phyloP scores from a whole-genome alignment of 2,797 vertebrate genomes.

The Peromyscus aztecus region DNA sequence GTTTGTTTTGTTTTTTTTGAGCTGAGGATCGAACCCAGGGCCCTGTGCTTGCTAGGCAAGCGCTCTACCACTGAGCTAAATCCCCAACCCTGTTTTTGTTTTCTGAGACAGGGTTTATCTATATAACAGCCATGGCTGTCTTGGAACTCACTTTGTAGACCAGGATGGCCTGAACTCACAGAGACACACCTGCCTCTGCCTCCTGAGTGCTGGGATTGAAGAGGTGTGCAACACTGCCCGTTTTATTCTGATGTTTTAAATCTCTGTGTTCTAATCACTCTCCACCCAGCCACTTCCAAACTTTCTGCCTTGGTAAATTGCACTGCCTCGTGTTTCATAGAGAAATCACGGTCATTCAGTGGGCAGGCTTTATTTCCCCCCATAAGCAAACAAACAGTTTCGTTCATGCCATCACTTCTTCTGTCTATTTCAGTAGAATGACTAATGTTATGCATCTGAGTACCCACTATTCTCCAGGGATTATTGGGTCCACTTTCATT shows the following conservation, averaged over 20 bases:
- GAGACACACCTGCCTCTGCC: not conserved
- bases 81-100: no score
- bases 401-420: not conserved
- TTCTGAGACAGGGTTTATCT: not conserved
- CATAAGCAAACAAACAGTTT: conserved; percentile 1
- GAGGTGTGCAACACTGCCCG: fast-evolving
- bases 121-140: not conserved
- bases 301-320: not conserved
- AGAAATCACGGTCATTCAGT: not conserved
- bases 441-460: not conserved
- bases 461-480: not conserved
- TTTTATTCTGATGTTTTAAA: conserved; percentile 10
- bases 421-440: not conserved
- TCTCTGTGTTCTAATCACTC: not conserved
- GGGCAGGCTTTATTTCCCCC: not conserved
- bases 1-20: no score
- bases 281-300: not conserved
- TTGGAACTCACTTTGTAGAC: not conserved
- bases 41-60: no score
- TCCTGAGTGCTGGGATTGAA: not conserved
- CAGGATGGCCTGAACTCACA: not conserved
- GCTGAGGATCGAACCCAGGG: no score
- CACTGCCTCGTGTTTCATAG: conserved; percentile 3
- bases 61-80: no score
- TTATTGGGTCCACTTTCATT: not conserved